Evolutionary conservation across 1,140 invertebrate genomes (phyloP), one percentile per base, ranked within the genome.

Genomic region (Euborellia annulipes): DNA sequence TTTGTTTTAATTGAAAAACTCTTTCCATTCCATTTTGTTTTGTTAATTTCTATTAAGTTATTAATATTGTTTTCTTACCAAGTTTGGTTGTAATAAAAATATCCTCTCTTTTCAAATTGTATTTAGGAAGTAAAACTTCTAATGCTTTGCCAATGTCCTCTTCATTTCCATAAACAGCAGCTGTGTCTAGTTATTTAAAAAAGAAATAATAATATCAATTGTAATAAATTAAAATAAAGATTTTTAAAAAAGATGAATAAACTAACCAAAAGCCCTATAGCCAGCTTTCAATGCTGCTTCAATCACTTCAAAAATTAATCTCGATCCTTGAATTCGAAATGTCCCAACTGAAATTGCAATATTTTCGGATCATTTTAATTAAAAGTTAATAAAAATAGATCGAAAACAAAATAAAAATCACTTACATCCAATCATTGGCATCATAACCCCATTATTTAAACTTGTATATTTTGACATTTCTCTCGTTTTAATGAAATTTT

Each of bases 11-110:
- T n/a, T n/a, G n/a, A n/a, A n/a, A n/a, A n/a, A n/a, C n/a, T n/a
- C n/a, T n/a, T n/a, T n/a, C n/a, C n/a, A n/a, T n/a, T n/a, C n/a
- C n/a, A n/a, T n/a, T n/a, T n/a, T n/a, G n/a, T n/a, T n/a, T n/a
- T n/a, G n/a, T n/a, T n/a, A n/a, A n/a, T n/a, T n/a, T n/a, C n/a
- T n/a, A n/a, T n/a, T n/a, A n/a, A n/a, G n/a, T n/a, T n/a, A n/a
- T n/a, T n/a, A n/a, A n/a, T n/a, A n/a, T n/a, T n/a, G n/a, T n/a
- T 6, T 48, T 54, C 63, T 61, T 69, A 79, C 81, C 66, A 48
- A 85, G 59, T 68, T 86, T 86, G 17, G 78, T 78, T 22, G 80
- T 85, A 11, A 86, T 71, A 54, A 86, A 88, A 47, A 88, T 69
- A 59, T 88, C 79, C 45, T 74, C 61, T 54, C 82, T 68, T 42